Evolutionary conservation across 2,888 invertebrate species (phyloP), one percentile per base, ranked within the genome.

Genomic region (Ophion costatus): DNA sequence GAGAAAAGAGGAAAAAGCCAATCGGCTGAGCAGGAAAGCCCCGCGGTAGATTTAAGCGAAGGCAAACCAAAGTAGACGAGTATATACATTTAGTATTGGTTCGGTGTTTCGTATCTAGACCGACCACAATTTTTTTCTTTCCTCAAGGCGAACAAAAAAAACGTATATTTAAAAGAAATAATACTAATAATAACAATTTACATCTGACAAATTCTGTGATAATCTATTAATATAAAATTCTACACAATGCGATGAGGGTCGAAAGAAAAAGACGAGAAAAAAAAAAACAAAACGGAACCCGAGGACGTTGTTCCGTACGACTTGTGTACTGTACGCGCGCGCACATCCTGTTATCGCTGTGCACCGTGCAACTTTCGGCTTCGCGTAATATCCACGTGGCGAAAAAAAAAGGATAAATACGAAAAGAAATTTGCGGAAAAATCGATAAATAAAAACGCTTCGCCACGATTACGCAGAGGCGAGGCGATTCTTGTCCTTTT

Each of bases 161-260:
- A 66, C 22, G 1, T 56, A 63, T 33, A 56, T 20, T 29, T 45
- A 45, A 38, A 74, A 61, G 11, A 61, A 74, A 73, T 74, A 74
- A 38, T 64, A n/a, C 73, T 79, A 74, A 73, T 71, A 83, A 77
- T 77, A 81, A 82, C 84, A 73, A 85, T 85, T 84, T 82, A 83
- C 85, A 85, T 88, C 87, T 88, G 77, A 85, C 22, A 83, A 86
- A 89, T 87, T 88, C 88, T 89, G 89, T 89, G 89, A 89, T 88
- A 88, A 89, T 77, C 74, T 78, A 83, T 80, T 81, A 84, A 86
- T 80, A 82, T 71, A 71, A 74, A 78, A 59, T 63, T 57, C 85
- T 81, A 57, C 24, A 73, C 63, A 63, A 81, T 69, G 67, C 73
- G 71, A 73, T 42, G 42, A 59, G 51, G 42, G 42, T 64, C 73